A percentile compares a stretch with the other conserved stretches of the same genome.
Conservation (phyloP, 2,888 invertebrate species). For the Ophioninae sp. region DNA sequence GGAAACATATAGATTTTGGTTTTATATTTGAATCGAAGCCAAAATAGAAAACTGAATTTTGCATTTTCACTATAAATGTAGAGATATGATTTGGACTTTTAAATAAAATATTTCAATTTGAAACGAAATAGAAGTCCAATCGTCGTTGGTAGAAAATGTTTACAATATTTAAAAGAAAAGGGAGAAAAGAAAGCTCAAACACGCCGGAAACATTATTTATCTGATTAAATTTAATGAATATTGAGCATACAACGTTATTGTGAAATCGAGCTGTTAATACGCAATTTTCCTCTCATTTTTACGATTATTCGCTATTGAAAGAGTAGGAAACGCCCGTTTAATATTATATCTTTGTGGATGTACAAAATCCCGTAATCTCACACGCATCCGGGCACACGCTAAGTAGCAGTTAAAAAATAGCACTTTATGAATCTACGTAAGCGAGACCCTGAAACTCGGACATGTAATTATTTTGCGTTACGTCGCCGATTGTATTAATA, state of each 20-base stretch:
- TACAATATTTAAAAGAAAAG: not conserved
- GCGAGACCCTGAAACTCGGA: constrained; percentile 20
- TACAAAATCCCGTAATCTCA: constrained; percentile 38
- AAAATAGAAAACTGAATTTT: too few species aligned
- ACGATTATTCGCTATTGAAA: constrained; percentile 23
- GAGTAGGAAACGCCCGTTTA: not conserved
- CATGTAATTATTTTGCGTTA: constrained; percentile 36
- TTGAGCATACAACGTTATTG: not conserved
- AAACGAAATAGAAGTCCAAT: not conserved
- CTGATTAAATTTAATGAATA: not conserved
- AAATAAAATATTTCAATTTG: too few species aligned
- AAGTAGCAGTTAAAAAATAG: constrained; percentile 43
- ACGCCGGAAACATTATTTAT: not conserved
- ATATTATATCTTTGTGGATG: constrained; percentile 27
- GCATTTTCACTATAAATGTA: too few species aligned
- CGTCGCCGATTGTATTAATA: constrained; percentile 18
- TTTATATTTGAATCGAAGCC: too few species aligned
- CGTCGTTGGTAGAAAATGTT: not conserved
- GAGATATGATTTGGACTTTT: too few species aligned
- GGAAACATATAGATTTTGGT: too few species aligned
- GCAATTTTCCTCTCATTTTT: constrained; percentile 10
- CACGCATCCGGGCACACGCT: constrained; percentile 50
- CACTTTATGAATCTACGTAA: constrained; percentile 40
- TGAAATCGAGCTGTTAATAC: not conserved
- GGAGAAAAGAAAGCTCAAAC: not conserved